These are phyloP conservation scores for Scalopus aquaticus DNA, from an alignment of 2,113 vertebrate genomes.

Conservation along the genomic window DNA sequence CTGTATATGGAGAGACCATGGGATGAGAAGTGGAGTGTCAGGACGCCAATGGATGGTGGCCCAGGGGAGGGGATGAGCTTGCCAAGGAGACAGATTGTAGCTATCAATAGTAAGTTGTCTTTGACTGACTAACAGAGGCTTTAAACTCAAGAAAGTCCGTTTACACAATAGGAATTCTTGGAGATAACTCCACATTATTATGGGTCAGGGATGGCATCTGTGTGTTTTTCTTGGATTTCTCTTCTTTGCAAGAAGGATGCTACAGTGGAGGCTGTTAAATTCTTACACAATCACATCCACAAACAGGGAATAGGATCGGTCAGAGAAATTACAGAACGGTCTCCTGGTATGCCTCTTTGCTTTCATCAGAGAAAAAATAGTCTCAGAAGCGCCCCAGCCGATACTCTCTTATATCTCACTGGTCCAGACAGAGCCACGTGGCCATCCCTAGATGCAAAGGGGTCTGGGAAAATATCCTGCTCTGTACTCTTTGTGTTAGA, in stretches of 20 bases:
- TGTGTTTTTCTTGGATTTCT: neutral
- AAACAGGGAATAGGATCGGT: neutral
- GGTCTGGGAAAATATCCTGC: neutral
- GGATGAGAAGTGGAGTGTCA: neutral
- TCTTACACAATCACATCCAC: neutral
- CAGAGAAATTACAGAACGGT: neutral
- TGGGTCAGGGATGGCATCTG: neutral
- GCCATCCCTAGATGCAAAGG: neutral
- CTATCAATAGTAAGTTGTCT: neutral
- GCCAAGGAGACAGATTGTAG: neutral
- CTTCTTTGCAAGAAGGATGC: neutral
- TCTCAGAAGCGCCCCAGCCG: neutral
- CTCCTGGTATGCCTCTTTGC: neutral
- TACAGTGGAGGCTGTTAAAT: neutral
- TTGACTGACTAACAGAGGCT: neutral
- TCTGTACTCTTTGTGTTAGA: neutral
- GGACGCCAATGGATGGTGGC: neutral
- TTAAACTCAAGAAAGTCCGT: neutral
- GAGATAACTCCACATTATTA: neutral
- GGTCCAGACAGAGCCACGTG: neutral
- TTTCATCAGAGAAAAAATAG: conserved; percentile 28
- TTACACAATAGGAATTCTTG: neutral
- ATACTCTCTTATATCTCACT: neutral
- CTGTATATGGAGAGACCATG: neutral
- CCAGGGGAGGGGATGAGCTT: neutral